Base-by-base conservation (phyloP, 2,888 invertebrate genomes). In the Caenorhabditis sp. region DNA sequence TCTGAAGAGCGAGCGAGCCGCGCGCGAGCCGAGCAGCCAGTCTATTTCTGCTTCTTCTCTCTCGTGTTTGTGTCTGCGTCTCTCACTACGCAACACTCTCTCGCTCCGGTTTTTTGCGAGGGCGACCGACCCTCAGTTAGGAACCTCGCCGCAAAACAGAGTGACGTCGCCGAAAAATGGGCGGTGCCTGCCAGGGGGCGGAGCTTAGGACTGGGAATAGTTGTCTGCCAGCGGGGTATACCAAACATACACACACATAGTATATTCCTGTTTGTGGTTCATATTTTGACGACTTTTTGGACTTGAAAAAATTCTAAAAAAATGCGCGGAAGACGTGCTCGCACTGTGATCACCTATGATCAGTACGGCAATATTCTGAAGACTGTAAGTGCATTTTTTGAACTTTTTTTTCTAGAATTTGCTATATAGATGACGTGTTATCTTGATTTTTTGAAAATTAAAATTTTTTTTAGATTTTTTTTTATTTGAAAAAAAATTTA, bases 291-390 rank as follows among this genome's bases (percentile, higher is more conserved):
- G 18, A 22, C 2, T 50, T 50, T 50, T 50, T 50, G 20, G 18
- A 5, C n/a, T n/a, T n/a, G n/a, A n/a, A n/a, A n/a, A n/a, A n/a
- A 11, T 11, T 35, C 69, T 69, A 28, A 40, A 70, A 70, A 40
- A 53, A 74, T 74, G 72, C 65, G 72, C 37, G 72, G 72, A 74
- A 74, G 72, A 74, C 64, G 72, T 58, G 50, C 64, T 35, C 64
- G 65, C 47, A 62, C 72, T 26, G 64, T 74, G 56, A 74, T 74
- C 65, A 22, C 58, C 50, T 74, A 74, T 58, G 72, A 74, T 74
- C 72, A 74, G 32, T n/a, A 74, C 50, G 72, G 72, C 56, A 74
- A 65, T 32, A 74, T 74, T 22, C 64, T 65, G 4, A 74, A 74
- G 18, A 51, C 50, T 56, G 72, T 74, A 40, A 74, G 72, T 74